Base-by-base conservation (phyloP, 2,797 vertebrate genomes). In the Myotis vivesi region DNA sequence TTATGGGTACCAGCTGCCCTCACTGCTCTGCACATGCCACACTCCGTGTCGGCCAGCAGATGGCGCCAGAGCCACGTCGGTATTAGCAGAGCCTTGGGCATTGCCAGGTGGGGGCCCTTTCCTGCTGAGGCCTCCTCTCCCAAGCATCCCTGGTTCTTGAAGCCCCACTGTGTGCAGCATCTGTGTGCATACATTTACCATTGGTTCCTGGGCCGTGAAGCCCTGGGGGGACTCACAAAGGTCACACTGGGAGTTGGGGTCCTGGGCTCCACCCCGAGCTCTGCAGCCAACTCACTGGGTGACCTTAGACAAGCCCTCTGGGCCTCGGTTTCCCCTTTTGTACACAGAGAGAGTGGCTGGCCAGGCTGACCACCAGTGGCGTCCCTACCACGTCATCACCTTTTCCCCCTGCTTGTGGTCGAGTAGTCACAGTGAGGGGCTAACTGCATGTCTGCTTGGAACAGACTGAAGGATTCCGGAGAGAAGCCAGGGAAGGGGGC, bases 381-480 rank as follows among this genome's bases (percentile, higher is more conserved):
- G 0, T 9, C 22, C 51, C 13, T 6, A 0, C 25, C 30, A 0
- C 0, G 5, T 22, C 64, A 16, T n/a, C 85, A 9, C 64, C 12
- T 38, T 1, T 1, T 20, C 38, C 38, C 22, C 51, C 33, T 33
- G 2, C n/a, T 22, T 7, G 1, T 4, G 30, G 49, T 0, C 55
- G 69, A 22, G 62, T 25, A n/a, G 12, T 1, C 5, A 53, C 49
- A 4, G 16, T 3, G 44, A 13, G 2, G 20, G 20, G 8, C 80
- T 92, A 36, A 94, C 57, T 5, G 16, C 95, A 49, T 96, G 15
- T 19, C n/a, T 97, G 17, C 90, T 96, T 8, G 73, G 15, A 87
- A 97, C 98, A 99, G 99, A 92, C 97, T 99, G 97, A 98, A 99
- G 87, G 99, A 99, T 96, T 98, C 98, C 30, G 99, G 99, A 98